Base-by-base conservation (phyloP, 2,888 invertebrate species). In the Tenodera sinensis region DNA sequence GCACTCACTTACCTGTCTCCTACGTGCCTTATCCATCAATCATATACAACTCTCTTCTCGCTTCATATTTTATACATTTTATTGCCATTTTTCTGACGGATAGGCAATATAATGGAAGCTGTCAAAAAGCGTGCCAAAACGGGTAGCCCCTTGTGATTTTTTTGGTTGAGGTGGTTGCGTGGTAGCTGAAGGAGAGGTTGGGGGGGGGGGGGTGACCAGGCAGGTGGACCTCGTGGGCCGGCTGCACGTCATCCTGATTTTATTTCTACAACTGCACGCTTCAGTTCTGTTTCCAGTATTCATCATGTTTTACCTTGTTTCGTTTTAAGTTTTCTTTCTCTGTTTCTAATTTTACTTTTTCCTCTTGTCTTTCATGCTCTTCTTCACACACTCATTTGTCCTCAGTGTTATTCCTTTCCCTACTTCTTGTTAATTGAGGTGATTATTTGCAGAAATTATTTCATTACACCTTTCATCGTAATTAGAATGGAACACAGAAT, bases 81-180 rank as follows among this genome's bases (percentile, higher is more conserved):
- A 81, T 86, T 86, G 86, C 86, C 30, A 86, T 86, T 86, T 86
- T 86, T 86, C 86, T 86, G 86, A 86, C 81, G 86, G 86, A 81
- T 86, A 28, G 86, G 28, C 81, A 30, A 86, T 86, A 86, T 86
- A 86, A 86, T 86, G 81, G 27, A 28, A 87, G 82, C 87, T 87
- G 87, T 87, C 87, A 87, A 87, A 87, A 83, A 87, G 87, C 87
- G 87, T 87, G 87, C 87, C 87, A 87, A 87, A 87, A 87, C 83
- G 87, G 83, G 82, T 83, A 9, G 30, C 20, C 28, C 81, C 47
- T 28, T 34, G 0, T 86, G 54, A 86, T 86, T 86, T 86, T 85
- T 30, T 85, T 86, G 20, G 9, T 25, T 42, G 20, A 9, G 71
- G 71, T 86, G 47, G 85, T 86, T 86, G 54, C 81, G 28, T 30